Base-by-base conservation (phyloP, 2,113 vertebrate genomes). In the Nothobranchius kuhntae region DNA sequence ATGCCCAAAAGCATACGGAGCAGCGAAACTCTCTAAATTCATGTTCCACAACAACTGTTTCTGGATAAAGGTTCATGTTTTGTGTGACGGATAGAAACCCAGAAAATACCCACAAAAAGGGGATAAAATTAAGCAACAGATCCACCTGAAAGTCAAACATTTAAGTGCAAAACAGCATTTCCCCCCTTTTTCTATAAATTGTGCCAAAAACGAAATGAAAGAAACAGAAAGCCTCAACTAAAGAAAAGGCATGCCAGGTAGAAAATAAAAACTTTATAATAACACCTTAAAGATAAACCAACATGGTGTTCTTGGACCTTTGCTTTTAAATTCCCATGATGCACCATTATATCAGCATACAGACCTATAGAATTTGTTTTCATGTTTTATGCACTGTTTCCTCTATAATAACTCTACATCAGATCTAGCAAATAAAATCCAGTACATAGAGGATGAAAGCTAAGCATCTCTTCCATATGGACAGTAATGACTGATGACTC, bases 401-500 rank as follows among this genome's bases (percentile, higher is more conserved):
- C 40, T 53, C n/a, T 2, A 48, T 48, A 48, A 50, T 7, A 47
- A 30, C 53, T 61, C 21, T 30, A 65, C 12, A 17, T 30, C 15
- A 51, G 60, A n/a, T 30, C 52, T 57, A 47, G 10, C 50, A 42
- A 50, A 60, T 46, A 50, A 13, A 62, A 47, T n/a, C 52, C 11
- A 67, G 14, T 30, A 13, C 13, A 44, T 51, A 42, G 30, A 24
- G 21, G 12, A 21, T 68, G 45, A 64, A 48, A 61, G 63, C 42
- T 58, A 46, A 66, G 56, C 21, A 53, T 17, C 1, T n/a, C 52
- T 68, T 51, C 52, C 42, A 40, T 45, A 35, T 51, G 56, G 63
- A 80, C 53, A 62, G 44, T 48, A 66, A 68, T 60, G 55, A 60
- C 47, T 61, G 67, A 75, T 73, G 65, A 70, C 38, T 68, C 64